Evolutionary conservation across 2,797 vertebrate genomes (phyloP).

Genomic region (Coendou prehensilis): DNA sequence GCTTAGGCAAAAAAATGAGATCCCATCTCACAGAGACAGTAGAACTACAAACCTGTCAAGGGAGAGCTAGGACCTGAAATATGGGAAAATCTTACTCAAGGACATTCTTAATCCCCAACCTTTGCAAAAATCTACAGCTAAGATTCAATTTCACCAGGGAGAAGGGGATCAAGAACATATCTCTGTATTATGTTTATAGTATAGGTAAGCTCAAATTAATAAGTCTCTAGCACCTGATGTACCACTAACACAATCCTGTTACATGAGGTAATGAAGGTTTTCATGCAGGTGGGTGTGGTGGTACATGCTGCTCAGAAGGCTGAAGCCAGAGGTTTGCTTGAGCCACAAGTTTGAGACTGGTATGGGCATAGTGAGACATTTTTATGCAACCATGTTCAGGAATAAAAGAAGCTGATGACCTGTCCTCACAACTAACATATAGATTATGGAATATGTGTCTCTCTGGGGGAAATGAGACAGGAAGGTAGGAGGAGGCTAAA

Average conservation of each 20-base stretch:
- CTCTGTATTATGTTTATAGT: neutral
- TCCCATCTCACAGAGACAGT: neutral
- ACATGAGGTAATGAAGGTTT: neutral
- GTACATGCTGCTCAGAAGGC: neutral
- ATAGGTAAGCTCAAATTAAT: neutral
- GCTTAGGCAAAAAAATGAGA: neutral
- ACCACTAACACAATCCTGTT: neutral
- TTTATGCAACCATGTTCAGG: neutral
- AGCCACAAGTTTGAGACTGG: neutral
- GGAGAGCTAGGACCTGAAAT: neutral
- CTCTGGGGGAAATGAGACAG: neutral
- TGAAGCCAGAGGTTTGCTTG: neutral
- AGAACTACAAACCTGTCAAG: neutral
- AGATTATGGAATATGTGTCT: neutral
- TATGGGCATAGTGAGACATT: neutral
- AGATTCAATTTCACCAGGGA: neutral
- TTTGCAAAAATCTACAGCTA: slow-evolving; percentile 1
- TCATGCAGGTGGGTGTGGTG: neutral
- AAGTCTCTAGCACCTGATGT: neutral
- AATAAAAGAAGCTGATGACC: neutral
- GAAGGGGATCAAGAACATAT: neutral
- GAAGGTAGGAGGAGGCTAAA: neutral
- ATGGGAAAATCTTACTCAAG: neutral
- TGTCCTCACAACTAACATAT: neutral
- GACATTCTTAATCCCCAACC: slow-evolving; percentile 23